Base-by-base conservation (phyloP, 2,113 vertebrate species). In the Heptranchias perlo region DNA sequence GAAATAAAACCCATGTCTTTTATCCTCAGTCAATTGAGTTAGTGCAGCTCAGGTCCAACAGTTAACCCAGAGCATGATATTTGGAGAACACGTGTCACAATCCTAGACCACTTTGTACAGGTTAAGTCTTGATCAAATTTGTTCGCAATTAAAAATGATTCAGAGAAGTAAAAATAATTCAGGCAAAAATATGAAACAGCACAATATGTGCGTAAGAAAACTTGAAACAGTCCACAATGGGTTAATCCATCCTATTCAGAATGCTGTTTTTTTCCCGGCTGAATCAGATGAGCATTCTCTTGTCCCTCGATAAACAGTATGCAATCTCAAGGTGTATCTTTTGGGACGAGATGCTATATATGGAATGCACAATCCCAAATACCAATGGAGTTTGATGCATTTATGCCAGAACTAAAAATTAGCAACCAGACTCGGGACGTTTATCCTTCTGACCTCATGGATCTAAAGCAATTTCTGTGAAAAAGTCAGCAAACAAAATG, bases 341-440 rank as follows among this genome's bases (percentile, higher is more conserved):
- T 8, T 61, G 87, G 87, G 54, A 58, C 61, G 54, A 91, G 31
- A 91, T n/a, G 87, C 87, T 91, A 91, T 61, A 91, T 91, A 61
- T 91, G 87, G 31, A 91, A n/a, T n/a, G 11, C 52, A 58, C 87
- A n/a, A 91, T 13, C 52, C 52, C 5, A 82, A 82, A 82, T 82
- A 82, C 39, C 54, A 91, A 58, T 91, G 52, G 31, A 61, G 54
- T 18, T 61, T 35, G 28, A 16, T 91, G 31, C 87, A 91, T 58
- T 14, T 13, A 31, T 4, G 14, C 54, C 54, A 61, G 52, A 91
- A 91, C 87, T 35, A 54, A 58, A 61, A 54, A 61, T 76, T 76
- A 76, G 31, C 73, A 76, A 76, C 28, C 31, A 35, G 35, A n/a
- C 73, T 35, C 73, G 14, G 73, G 31, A 76, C 73, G n/a, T n/a